These are phyloP conservation scores for Melierax canorus DNA, from an alignment of 2,113 vertebrate genomes.

Conservation along the genomic window DNA sequence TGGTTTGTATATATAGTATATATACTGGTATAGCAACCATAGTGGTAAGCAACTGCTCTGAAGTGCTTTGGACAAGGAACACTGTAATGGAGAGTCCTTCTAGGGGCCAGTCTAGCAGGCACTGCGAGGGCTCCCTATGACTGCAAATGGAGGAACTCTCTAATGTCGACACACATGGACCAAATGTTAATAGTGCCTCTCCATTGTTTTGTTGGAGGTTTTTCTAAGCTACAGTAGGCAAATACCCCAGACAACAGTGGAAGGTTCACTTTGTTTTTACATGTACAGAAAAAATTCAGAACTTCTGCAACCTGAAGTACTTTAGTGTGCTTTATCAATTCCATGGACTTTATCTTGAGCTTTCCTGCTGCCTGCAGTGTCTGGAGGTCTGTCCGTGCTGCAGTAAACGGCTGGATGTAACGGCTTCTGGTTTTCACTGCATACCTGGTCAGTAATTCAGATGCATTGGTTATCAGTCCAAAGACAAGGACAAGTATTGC, in stretches of 20 bases:
- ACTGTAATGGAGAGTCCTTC: background rate
- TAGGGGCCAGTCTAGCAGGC: background rate
- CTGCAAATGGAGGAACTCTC: background rate
- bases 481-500: background rate
- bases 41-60: background rate
- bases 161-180: rapidly evolving
- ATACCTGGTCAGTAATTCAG: background rate
- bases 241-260: background rate
- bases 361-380: background rate
- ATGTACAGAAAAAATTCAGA: background rate
- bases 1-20: background rate
- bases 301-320: background rate
- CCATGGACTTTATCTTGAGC: background rate
- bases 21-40: background rate
- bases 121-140: background rate
- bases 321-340: background rate
- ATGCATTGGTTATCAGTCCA: background rate
- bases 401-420: background rate
- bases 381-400: background rate
- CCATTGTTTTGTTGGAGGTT: background rate
- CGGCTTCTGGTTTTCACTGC: background rate
- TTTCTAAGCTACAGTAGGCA: background rate
- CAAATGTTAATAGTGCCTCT: background rate
- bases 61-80: background rate
- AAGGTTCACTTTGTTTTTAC: background rate